Conservation (phyloP, 2,113 vertebrate genomes). For the Choloepus hoffmanni region DNA sequence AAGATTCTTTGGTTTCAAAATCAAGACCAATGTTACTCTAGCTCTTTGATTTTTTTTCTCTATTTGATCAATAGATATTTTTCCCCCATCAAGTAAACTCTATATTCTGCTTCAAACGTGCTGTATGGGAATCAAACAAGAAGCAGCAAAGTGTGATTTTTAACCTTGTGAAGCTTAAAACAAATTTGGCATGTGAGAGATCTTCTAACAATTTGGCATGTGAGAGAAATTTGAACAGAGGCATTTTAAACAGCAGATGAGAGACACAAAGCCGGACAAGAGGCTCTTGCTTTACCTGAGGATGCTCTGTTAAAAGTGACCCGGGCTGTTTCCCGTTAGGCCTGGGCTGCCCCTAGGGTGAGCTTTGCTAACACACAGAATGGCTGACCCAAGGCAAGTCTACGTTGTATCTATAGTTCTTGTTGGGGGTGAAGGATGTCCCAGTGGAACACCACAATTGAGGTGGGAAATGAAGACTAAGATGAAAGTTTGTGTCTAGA, state of each 20-base stretch:
- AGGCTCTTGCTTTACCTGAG: background rate
- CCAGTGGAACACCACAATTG: background rate
- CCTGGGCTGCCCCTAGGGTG: background rate
- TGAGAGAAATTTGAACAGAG: background rate
- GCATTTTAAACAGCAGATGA: background rate
- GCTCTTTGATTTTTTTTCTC: constrained; percentile 1
- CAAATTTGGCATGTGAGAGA: background rate
- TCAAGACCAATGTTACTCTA: background rate
- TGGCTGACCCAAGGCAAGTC: background rate
- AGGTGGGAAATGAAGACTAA: background rate
- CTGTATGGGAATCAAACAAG: background rate
- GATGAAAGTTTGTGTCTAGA: background rate
- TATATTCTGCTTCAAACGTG: background rate
- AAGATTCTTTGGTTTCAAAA: background rate
- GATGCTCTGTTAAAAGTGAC: rapidly evolving
- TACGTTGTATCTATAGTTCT: background rate
- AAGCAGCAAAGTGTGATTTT: background rate
- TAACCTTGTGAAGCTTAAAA: background rate
- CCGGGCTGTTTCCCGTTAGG: rapidly evolving
- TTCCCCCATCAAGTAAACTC: background rate
- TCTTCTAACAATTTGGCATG: background rate
- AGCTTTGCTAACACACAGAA: background rate
- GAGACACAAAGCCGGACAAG: background rate
- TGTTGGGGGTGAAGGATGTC: background rate
- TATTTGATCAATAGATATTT: background rate